Evolutionary conservation across 2,888 invertebrate genomes (phyloP), one percentile per base, ranked within the genome.

Genomic region (Actias luna): DNA sequence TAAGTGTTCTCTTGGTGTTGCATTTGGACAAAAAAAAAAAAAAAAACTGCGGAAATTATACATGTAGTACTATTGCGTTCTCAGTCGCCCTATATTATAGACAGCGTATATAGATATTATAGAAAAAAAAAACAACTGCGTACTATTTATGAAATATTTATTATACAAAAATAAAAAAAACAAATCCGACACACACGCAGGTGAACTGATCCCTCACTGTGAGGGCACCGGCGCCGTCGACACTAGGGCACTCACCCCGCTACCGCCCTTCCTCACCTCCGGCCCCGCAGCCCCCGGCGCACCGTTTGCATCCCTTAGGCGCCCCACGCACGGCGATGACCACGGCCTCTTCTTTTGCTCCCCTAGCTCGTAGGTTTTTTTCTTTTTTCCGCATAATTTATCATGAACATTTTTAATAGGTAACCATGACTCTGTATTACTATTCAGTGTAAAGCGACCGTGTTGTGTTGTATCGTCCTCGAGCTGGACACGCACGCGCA

Each of bases 171-270:
- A 22, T 22, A 25, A 18, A 46, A 46, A 12, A 46, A 46, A 12
- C 46, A 46, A 46, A 25, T 10, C 22, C 46, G 46, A 46, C 46
- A 46, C 46, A 46, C 46, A 46, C 46, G 46, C 46, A 25, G 22
- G 12, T 46, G 1, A 46, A 22, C 22, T 3, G 22, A 4, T 8
- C 8, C 22, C 46, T 46, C 46, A 46, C 0, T 25, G 22, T 25
- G 46, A 46, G 1, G 22, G 46, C 12, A 46, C 3, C 10, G 46
- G 46, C 10, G 46, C 46, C 18, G 22, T 22, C 22, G 46, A 46
- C 10, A 46, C 10, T 2, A 46, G 10, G 0, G 22, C 46, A 7
- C 10, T 22, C 22, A 10, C 22, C 12, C 46, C 42, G 22, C 42
- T n/a, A 46, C 1, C 42, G 42, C 18, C 22, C 33, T 5, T 8